Conservation (phyloP, 2,113 vertebrate species). For the Xenus cinereus region DNA sequence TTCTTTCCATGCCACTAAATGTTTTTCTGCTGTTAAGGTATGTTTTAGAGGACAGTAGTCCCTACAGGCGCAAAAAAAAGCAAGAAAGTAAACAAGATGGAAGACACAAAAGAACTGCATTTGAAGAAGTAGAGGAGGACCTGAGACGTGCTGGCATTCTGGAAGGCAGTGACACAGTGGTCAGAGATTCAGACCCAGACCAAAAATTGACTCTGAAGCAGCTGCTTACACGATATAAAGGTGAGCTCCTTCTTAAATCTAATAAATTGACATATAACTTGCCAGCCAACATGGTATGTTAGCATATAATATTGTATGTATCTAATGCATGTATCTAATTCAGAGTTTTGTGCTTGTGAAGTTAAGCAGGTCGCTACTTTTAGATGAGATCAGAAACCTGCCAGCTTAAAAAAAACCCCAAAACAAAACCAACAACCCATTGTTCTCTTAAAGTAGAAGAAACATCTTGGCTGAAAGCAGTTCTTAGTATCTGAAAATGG, state of each 20-base stretch:
- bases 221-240: conserved; percentile 85
- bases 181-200: conserved; percentile 89
- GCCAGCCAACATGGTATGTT: neutral
- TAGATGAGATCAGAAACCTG: neutral
- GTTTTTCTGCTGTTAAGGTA: conserved; percentile 75
- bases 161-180: conserved; percentile 63
- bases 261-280: neutral
- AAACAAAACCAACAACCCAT: neutral
- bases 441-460: neutral
- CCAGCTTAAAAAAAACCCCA: neutral
- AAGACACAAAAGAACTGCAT: conserved; percentile 70
- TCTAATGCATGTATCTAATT: neutral
- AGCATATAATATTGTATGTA: neutral
- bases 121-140: conserved; percentile 86
- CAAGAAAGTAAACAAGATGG: conserved; percentile 70
- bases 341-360: neutral
- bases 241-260: conserved; percentile 57
- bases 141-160: conserved; percentile 79
- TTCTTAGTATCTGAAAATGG: neutral
- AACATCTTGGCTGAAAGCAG: neutral
- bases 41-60: conserved; percentile 88
- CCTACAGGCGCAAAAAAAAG: conserved; percentile 84
- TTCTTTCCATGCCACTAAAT: neutral
- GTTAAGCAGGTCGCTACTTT: neutral
- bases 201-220: conserved; percentile 89